Evolutionary conservation across 2,888 invertebrate genomes (phyloP).

Genomic region (Caprella mutica): DNA sequence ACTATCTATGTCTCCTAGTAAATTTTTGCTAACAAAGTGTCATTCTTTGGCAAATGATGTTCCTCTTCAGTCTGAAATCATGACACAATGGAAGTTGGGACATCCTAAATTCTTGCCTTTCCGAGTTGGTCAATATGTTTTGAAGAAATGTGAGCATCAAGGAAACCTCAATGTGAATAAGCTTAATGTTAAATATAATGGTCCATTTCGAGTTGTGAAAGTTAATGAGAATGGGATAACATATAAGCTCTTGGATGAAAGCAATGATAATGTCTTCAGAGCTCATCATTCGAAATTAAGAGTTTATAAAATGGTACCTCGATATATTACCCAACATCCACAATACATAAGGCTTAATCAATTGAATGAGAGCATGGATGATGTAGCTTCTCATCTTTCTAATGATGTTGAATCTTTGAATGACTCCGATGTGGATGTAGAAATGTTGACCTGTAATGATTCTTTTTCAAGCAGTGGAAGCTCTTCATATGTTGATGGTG

Average conservation of each 20-base stretch:
- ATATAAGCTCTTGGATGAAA: neutral
- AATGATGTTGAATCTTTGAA: too few species aligned
- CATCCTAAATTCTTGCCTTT: neutral
- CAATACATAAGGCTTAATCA: too few species aligned
- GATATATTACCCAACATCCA: neutral
- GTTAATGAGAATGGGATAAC: conserved; percentile 5
- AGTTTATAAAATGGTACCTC: neutral
- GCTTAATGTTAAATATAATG: neutral
- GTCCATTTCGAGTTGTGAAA: neutral
- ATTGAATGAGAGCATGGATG: too few species aligned
- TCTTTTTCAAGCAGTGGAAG: too few species aligned
- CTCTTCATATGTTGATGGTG: too few species aligned
- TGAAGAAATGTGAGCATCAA: neutral
- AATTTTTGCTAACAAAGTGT: neutral
- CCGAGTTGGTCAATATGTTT: neutral
- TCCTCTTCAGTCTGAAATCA: neutral
- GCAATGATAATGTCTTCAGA: neutral
- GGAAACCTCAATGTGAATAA: neutral
- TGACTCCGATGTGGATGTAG: too few species aligned
- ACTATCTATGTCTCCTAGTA: neutral
- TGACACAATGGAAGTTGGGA: neutral
- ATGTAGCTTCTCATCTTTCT: too few species aligned
- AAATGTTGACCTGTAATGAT: too few species aligned
- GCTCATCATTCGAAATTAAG: neutral
- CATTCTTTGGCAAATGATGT: neutral